Percentiles rank a stretch among this genome's conserved stretches.
Conservation (phyloP, 1,140 invertebrate species). For the Drosophila kepulauana region DNA sequence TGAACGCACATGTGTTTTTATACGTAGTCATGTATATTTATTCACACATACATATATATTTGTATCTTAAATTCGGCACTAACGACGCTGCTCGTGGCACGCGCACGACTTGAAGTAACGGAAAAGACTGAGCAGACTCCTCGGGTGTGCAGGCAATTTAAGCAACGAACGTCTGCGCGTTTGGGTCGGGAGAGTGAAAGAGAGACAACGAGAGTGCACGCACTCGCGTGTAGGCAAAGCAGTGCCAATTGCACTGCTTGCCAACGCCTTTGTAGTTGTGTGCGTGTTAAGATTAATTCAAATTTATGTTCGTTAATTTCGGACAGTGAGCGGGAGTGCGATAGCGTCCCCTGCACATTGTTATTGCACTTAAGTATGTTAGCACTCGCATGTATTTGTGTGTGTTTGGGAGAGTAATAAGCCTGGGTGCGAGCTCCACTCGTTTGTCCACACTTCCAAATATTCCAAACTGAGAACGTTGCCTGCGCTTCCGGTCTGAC, state of each 20-base stretch:
- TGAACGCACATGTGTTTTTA: constrained; percentile 41
- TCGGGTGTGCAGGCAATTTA: constrained; percentile 42
- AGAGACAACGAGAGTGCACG: constrained; percentile 23
- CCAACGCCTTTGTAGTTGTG: background rate
- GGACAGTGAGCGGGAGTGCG: constrained; percentile 1
- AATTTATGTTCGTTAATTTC: constrained; percentile 78
- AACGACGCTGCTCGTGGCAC: constrained; percentile 6
- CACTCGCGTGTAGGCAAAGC: constrained; percentile 25
- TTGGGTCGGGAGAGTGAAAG: constrained; percentile 10
- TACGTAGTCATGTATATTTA: constrained; percentile 5
- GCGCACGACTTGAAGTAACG: constrained; percentile 69
- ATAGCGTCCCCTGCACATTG: constrained; percentile 2
- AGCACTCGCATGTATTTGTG: background rate
- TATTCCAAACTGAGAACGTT: constrained; percentile 14
- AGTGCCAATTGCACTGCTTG: constrained; percentile 28
- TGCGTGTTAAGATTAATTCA: constrained; percentile 67
- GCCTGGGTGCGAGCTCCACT: constrained; percentile 17
- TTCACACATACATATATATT: background rate
- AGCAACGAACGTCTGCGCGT: constrained; percentile 34
- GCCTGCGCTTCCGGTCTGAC: constrained; percentile 36
- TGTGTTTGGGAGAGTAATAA: background rate
- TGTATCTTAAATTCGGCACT: constrained; percentile 26
- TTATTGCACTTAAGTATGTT: constrained; percentile 27
- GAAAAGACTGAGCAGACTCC: constrained; percentile 54
- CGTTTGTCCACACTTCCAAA: constrained; percentile 42